Conservation (phyloP, 1,140 invertebrate species). For the Telenomus remus region DNA sequence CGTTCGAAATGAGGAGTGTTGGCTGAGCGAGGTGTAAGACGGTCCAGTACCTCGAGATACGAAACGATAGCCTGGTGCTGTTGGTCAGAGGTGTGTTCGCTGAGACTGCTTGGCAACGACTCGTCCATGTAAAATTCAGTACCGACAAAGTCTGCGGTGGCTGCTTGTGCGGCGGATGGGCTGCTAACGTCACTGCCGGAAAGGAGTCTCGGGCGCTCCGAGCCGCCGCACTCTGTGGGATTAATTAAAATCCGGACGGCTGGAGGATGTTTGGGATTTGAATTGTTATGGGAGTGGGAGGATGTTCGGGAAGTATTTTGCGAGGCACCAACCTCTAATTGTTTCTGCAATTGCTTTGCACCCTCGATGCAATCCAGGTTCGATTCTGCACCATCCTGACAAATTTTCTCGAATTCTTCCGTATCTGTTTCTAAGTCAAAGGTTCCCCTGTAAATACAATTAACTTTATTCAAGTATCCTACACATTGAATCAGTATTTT, state of each 20-base stretch:
- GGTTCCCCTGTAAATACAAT: slow-evolving; percentile 74
- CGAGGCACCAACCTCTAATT: slow-evolving; percentile 74
- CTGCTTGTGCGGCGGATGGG: slow-evolving; percentile 63
- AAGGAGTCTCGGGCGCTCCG: slow-evolving; percentile 57
- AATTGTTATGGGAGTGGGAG: not conserved
- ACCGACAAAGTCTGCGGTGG: slow-evolving; percentile 80
- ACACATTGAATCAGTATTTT: not conserved
- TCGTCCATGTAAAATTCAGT: slow-evolving; percentile 92
- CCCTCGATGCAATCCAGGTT: slow-evolving; percentile 67
- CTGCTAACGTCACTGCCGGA: slow-evolving; percentile 69
- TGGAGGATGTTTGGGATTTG: slow-evolving; percentile 5
- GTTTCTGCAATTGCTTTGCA: slow-evolving; percentile 63
- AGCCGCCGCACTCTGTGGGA: slow-evolving; percentile 69
- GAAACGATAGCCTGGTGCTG: slow-evolving; percentile 81
- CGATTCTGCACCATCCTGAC: slow-evolving; percentile 77
- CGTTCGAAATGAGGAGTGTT: slow-evolving; percentile 64
- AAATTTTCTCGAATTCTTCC: slow-evolving; percentile 88
- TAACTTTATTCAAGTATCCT: not conserved
- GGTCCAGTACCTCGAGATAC: slow-evolving; percentile 78
- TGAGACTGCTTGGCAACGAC: slow-evolving; percentile 83
- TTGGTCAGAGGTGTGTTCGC: slow-evolving; percentile 77
- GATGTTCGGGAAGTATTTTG: slow-evolving; percentile 28
- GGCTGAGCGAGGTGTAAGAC: slow-evolving; percentile 69
- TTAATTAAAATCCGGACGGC: slow-evolving; percentile 59
- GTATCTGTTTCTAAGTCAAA: slow-evolving; percentile 88